These are phyloP conservation scores for Somateria mollissima DNA, from an alignment of 2,797 vertebrate genomes.

Conservation along the genomic window DNA sequence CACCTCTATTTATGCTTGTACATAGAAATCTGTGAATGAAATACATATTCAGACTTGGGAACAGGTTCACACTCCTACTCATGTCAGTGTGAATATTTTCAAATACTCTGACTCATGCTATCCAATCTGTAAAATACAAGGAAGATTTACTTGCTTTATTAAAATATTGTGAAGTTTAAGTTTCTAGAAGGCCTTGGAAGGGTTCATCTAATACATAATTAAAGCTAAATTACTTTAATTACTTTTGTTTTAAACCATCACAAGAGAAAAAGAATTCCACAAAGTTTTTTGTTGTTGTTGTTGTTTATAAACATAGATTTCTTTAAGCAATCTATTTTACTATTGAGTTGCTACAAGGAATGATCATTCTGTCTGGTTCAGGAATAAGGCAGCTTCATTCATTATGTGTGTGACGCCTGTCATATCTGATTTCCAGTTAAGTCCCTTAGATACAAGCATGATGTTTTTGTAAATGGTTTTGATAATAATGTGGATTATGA, in stretches of 20 bases:
- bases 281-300: neutral
- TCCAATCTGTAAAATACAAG: neutral
- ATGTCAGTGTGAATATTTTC: neutral
- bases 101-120: neutral
- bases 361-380: neutral
- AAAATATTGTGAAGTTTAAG: neutral
- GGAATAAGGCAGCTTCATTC: neutral
- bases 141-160: neutral
- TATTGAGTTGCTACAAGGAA: neutral
- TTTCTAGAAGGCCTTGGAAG: neutral
- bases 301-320: neutral
- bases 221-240: neutral
- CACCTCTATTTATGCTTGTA: neutral
- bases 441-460: neutral
- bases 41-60: neutral
- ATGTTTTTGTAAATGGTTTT: neutral
- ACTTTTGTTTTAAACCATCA: neutral
- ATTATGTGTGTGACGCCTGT: rapidly evolving
- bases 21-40: neutral
- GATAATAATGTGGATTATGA: neutral
- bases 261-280: neutral
- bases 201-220: neutral
- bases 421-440: neutral
- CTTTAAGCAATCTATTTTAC: neutral
- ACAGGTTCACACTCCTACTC: neutral